Conservation (phyloP, 2,797 vertebrate genomes). For the Pipistrellus kuhlii region DNA sequence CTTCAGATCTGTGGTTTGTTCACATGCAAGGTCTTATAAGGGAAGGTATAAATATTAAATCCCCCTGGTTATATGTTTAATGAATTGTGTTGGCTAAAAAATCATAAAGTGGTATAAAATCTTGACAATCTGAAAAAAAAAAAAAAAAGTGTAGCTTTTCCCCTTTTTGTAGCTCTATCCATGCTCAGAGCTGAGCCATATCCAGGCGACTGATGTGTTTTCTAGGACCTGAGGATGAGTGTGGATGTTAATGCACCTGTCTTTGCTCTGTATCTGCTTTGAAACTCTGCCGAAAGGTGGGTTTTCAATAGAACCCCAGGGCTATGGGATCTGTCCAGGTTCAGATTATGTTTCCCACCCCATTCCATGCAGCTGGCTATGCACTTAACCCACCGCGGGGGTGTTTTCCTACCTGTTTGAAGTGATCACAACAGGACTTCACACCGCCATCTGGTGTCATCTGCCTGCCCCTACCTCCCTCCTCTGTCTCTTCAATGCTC, state of each 20-base stretch:
- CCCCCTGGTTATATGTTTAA: neutral
- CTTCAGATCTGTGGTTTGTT: neutral
- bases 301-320: slow-evolving; percentile 28
- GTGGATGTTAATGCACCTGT: neutral
- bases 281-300: slow-evolving; percentile 18
- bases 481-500: neutral
- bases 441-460: neutral
- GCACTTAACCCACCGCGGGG: neutral
- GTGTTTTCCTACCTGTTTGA: neutral
- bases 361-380: neutral
- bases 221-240: neutral
- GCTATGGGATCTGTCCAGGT: neutral
- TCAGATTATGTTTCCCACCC: neutral
- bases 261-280: slow-evolving; percentile 15
- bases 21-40: slow-evolving; percentile 15
- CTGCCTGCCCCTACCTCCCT: neutral
- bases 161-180: neutral
- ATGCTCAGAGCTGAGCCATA: neutral
- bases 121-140: neutral
- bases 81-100: slow-evolving; percentile 2
- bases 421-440: neutral
- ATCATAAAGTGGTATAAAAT: neutral
- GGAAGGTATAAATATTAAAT: slow-evolving; percentile 7
- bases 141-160: neutral
- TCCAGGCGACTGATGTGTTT: neutral